Base-by-base conservation (phyloP, 2,797 vertebrate species). In the Macropodus opercularis region DNA sequence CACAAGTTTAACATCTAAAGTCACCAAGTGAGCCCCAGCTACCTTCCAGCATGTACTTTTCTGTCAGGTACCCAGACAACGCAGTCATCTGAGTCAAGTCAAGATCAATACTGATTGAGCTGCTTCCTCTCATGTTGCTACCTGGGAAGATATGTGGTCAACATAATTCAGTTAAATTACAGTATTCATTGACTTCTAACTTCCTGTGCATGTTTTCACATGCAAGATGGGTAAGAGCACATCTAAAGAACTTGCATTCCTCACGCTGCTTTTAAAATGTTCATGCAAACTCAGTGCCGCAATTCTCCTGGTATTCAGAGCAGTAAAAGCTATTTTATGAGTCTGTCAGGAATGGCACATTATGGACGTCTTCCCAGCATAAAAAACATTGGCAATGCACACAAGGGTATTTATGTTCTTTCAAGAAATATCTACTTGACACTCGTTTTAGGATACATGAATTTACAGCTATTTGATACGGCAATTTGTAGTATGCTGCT, bases 171-270 rank as follows among this genome's bases (percentile, higher is more conserved):
- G 84, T 72, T 71, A 92, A 92, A 94, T 93, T 91, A 92, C 89
- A 93, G 92, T 88, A 86, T 85, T 90, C 86, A 87, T 85, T 78
- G 81, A 84, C 89, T 89, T 84, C 81, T 65, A 77, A 91, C 91
- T 92, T 93, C 91, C 92, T 91, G 85, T 82, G 89, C 93, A 62
- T 92, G 93, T 93, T 90, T 90, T 90, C 86, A 92, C 93, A 90
- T 79, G 92, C 85, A 78, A 84, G 83, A 81, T 75, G 69, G 75
- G 89, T 83, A 79, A 86, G 85, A 87, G 88, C 86, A 90, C 83
- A 89, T 89, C 87, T 83, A 65, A 90, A 88, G 88, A 77, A 78
- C 85, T 79, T 78, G 85, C 92, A 93, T 94, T 93, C 92, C 90
- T 92, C 63, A 36, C 62, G 42, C 84, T 42, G 87, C 91, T 85